Base-by-base conservation (phyloP, 2,888 invertebrate genomes). In the Drepanosiphum platanoidis region DNA sequence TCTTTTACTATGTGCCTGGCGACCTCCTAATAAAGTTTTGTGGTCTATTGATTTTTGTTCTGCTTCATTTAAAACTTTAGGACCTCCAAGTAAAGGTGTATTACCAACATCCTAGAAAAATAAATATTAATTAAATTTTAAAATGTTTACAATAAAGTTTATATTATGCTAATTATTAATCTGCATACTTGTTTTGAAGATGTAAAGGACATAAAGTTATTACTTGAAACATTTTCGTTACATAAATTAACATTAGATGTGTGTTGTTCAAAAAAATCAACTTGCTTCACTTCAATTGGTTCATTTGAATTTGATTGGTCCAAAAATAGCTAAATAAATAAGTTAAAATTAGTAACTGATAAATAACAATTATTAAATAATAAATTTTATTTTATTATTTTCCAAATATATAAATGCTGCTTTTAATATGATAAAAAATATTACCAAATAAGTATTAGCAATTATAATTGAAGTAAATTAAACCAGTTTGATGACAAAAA, bases 231-330 rank as follows among this genome's bases (percentile, higher is more conserved):
- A 30, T 86, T 86, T 32, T 87, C 81, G 36, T 84, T 86, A 30
- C 22, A 58, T 1, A 52, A 75, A 68, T 46, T 46, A 58, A 84
- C 39, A 46, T 77, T 77, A 77, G 58, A n/a, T n/a, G 86, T 86
- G 92, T 93, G 94, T 90, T 96, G 95, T 86, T 94, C 94, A 91
- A 98, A 98, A 92, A 98, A 98, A 91, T 98, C 98, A 88, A 94
- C 93, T 91, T 96, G 96, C 87, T 92, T 92, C 89, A 94, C 93
- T 88, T 94, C 94, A 88, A 91, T 91, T 84, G 90, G 90, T n/a
- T 87, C 90, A 3, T 88, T 87, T 9, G 90, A 89, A 87, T 91
- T 91, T 88, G 94, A 94, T 78, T 90, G 75, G 15, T 86, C 86
- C 22, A 86, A 77, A 82, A 86, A 82, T 42, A 86, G 15, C 79